Evolutionary conservation across 2,113 vertebrate species (phyloP), one percentile per base, ranked within the genome.

Genomic region (Recurvirostra avosetta): DNA sequence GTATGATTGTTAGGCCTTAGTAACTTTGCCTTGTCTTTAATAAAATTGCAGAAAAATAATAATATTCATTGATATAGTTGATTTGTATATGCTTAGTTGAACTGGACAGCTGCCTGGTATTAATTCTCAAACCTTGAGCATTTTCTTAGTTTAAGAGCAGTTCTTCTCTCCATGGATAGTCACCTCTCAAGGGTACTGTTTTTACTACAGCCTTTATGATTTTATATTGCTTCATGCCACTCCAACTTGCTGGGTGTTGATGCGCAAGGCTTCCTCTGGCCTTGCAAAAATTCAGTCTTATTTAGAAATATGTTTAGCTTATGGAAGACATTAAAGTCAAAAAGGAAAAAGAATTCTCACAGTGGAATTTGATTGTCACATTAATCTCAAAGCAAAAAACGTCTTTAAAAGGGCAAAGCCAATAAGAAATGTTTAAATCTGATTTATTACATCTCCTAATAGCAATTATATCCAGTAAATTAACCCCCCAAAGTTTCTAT

Each of bases 231-330:
- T 98, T 96, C 88, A 96, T 89, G 87, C 76, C 97, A 94, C 94
- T 98, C 80, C 94, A 96, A 72, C 87, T 97, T 92, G 89, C 71
- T 89, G 75, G 85, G 75, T 96, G 71, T 86, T 96, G 92, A 97
- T 94, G 83, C 67, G 73, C 88, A 97, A 98, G 95, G 88, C 86
- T 98, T 98, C 94, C 91, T 93, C 76, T 95, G 97, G 90, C 96
- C 94, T 98, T 98, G 95, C 49, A 77, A 95, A 97, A 98, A 96
- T 66, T 85, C 95, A 72, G 78, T 20, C 81, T 97, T 98, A 97
- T 97, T 98, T 98, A 98, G 96, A 98, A 98, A 97, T 97, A 97
- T 95, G 93, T 97, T 98, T 97, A 95, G 95, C 90, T 96, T 97
- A 91, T 92, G 92, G 75, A 96, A 97, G 83, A 83, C 90, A 92